Conservation (phyloP, 2,888 invertebrate genomes). For the Pterostichus niger region DNA sequence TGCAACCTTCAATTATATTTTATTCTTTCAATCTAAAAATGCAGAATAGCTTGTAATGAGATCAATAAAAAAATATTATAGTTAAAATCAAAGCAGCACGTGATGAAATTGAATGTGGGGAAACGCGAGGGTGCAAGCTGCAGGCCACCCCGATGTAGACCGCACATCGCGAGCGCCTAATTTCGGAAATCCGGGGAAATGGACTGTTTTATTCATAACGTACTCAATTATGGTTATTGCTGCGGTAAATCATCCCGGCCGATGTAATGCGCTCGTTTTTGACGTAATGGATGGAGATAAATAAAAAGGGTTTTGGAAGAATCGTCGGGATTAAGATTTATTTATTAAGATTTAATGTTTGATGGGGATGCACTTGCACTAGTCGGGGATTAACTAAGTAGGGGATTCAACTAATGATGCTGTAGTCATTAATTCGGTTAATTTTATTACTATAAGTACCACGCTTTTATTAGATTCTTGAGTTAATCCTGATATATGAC, state of each 20-base stretch:
- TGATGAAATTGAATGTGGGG: background rate
- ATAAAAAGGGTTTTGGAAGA: conserved; percentile 57
- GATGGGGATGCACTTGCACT: conserved; percentile 22
- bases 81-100: background rate
- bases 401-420: conserved; percentile 6
- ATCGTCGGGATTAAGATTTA: conserved; percentile 58
- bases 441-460: conserved; percentile 14
- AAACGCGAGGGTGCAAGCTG: conserved; percentile 25
- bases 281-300: conserved; percentile 55
- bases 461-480: no score
- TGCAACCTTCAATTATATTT: no score
- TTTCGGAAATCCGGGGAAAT: conserved; percentile 63
- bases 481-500: no score
- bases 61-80: no score
- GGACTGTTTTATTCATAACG: conserved; percentile 65
- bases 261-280: conserved; percentile 43
- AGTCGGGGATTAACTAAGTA: conserved; percentile 6
- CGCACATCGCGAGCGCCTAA: conserved; percentile 49
- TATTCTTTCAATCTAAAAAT: no score
- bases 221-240: conserved; percentile 64
- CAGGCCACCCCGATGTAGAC: conserved; percentile 36
- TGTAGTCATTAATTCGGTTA: conserved; percentile 12
- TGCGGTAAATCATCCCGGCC: conserved; percentile 54
- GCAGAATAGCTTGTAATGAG: no score
- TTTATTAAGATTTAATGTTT: conserved; percentile 52